Conservation (phyloP, 2,888 invertebrate genomes). For the Chironomus riparius region DNA sequence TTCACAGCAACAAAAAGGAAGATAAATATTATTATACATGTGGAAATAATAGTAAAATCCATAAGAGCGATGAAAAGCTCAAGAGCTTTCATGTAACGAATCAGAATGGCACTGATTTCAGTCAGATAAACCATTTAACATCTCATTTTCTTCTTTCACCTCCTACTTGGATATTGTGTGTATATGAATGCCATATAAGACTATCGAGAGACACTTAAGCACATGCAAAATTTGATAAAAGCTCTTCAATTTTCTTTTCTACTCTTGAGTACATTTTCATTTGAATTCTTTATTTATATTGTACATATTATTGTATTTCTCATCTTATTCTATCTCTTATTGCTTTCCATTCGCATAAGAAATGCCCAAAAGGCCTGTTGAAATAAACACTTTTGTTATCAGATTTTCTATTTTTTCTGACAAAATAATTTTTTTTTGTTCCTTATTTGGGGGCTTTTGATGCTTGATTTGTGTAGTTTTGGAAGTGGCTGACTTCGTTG, state of each 20-base stretch:
- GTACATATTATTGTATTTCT: neutral
- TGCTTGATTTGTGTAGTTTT: neutral
- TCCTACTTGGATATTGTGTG: neutral
- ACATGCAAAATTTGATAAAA: conserved; percentile 24
- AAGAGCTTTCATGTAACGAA: neutral
- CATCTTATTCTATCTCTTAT: neutral
- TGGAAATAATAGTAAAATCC: no score
- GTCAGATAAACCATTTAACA: conserved; percentile 7
- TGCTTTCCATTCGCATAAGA: neutral
- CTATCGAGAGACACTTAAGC: conserved; percentile 15
- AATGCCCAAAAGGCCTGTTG: conserved; percentile 18
- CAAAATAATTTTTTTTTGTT: no score
- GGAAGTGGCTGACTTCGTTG: neutral
- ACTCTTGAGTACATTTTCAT: neutral
- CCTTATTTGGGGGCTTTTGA: no score
- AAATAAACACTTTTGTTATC: conserved; percentile 16
- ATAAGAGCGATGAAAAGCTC: neutral
- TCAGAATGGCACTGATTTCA: conserved; percentile 1
- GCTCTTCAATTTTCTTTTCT: neutral
- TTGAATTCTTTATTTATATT: neutral
- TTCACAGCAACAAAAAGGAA: no score
- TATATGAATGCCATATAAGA: neutral
- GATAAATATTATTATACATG: no score
- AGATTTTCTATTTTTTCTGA: neutral
- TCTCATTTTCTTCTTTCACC: neutral